A percentile compares a stretch with the other conserved stretches of the same genome.
Evolutionary conservation across 2,888 invertebrate genomes (phyloP).

Genomic region (Plagodis pulveraria): DNA sequence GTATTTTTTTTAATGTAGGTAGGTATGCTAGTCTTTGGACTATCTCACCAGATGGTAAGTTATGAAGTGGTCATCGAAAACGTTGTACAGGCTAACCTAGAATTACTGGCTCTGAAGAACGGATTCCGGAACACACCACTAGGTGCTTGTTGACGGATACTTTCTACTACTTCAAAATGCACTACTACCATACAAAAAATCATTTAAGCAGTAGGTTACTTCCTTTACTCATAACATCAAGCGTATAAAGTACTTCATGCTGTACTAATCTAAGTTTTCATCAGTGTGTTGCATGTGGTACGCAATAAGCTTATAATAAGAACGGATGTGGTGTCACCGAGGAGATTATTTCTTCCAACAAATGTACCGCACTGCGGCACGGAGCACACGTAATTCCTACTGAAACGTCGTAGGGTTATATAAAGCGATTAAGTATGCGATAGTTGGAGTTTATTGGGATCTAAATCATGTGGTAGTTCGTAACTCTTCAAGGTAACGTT

Average conservation of each 20-base stretch:
- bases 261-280: background rate
- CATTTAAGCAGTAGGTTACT: too few species aligned
- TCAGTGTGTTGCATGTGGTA: conserved; percentile 26
- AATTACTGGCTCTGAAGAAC: too few species aligned
- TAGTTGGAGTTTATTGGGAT: conserved; percentile 17
- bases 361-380: conserved; percentile 68
- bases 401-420: conserved; percentile 56
- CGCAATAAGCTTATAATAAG: conserved; percentile 60
- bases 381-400: conserved; percentile 57
- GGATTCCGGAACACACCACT: too few species aligned
- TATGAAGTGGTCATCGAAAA: too few species aligned
- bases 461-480: conserved; percentile 4
- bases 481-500: conserved; percentile 27
- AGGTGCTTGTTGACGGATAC: too few species aligned
- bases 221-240: too few species aligned
- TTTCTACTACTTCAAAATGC: too few species aligned
- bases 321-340: conserved; percentile 67
- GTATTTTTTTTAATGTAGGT: too few species aligned
- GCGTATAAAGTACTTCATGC: background rate
- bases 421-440: conserved; percentile 44
- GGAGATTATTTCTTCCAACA: conserved; percentile 62
- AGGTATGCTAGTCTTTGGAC: too few species aligned
- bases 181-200: too few species aligned
- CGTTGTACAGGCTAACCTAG: too few species aligned
- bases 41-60: too few species aligned